phyloP scores from a whole-genome alignment of 2,888 invertebrate genomes.

The Epsilonema sp. region DNA sequence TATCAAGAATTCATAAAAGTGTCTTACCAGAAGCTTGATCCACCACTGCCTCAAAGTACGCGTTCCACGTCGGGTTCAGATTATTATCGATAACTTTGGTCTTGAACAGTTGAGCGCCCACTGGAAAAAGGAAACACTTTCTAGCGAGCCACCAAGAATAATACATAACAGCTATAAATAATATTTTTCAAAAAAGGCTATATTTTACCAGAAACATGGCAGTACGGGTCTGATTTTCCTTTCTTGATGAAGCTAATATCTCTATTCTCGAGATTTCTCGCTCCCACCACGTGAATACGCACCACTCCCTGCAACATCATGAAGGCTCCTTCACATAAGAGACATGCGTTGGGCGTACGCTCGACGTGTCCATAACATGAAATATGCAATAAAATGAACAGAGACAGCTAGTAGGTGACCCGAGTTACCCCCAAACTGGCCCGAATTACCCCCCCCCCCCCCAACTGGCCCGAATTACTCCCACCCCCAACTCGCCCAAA shows the following conservation, averaged over 20 bases:
- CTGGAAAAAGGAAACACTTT: constrained; percentile 39
- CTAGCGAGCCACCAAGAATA: background rate
- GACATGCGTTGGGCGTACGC: too few relatives aligned
- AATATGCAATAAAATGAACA: too few relatives aligned
- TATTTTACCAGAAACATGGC: constrained; percentile 39
- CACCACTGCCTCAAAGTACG: constrained; percentile 55
- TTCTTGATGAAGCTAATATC: constrained; percentile 76
- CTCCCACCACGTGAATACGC: constrained; percentile 78
- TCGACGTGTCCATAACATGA: too few relatives aligned
- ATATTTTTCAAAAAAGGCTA: background rate
- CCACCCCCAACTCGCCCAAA: too few relatives aligned
- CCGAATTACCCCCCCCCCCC: too few relatives aligned
- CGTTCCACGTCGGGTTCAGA: constrained; percentile 89
- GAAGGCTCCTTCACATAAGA: too few relatives aligned
- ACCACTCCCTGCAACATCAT: constrained; percentile 67
- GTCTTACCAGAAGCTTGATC: constrained; percentile 17
- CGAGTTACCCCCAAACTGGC: too few relatives aligned
- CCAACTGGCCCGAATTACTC: too few relatives aligned
- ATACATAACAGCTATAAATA: background rate
- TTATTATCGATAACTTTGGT: constrained; percentile 82
- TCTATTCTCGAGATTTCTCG: constrained; percentile 81
- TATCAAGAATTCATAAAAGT: too few relatives aligned
- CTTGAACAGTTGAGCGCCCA: constrained; percentile 78
- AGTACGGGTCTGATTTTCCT: constrained; percentile 95
- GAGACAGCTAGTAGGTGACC: too few relatives aligned